Evolutionary conservation across 2,888 invertebrate species (phyloP).

Genomic region (Quadriops clusia): DNA sequence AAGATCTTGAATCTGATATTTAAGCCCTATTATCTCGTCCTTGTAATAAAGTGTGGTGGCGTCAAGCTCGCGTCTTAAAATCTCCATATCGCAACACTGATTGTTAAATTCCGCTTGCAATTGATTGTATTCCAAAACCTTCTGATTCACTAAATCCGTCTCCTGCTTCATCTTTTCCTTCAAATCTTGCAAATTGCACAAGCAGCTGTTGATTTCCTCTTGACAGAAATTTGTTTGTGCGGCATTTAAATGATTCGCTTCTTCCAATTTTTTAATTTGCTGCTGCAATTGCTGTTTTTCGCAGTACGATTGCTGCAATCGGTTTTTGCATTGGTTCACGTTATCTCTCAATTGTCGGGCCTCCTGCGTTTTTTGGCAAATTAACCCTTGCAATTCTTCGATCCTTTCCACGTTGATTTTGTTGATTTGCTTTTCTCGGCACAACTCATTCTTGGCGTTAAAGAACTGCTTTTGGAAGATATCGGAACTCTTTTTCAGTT

Average conservation of each 20-base stretch:
- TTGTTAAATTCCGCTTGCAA: conserved; percentile 24
- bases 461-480: no score
- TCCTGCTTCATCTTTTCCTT: conserved; percentile 22
- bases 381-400: conserved; percentile 24
- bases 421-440: conserved; percentile 15
- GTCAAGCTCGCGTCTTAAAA: conserved; percentile 24
- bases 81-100: conserved; percentile 21
- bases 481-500: no score
- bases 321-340: conserved; percentile 7
- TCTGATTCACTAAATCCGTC: conserved; percentile 21
- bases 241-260: no score
- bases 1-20: conserved; percentile 23
- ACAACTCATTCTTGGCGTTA: conserved; percentile 10
- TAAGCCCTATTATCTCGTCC: conserved; percentile 24
- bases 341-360: no score
- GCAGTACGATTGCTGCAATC: no score
- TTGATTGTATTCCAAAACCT: conserved; percentile 20
- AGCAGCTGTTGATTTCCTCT: conserved; percentile 13
- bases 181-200: conserved; percentile 13
- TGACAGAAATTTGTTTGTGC: conserved; percentile 13
- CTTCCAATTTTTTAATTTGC: no score
- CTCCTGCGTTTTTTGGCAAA: conserved; percentile 23
- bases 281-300: no score
- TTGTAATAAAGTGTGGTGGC: conserved; percentile 21
- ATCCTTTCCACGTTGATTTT: conserved; percentile 20